Conservation (phyloP, 2,888 invertebrate genomes). For the Drosophila seclusa region DNA sequence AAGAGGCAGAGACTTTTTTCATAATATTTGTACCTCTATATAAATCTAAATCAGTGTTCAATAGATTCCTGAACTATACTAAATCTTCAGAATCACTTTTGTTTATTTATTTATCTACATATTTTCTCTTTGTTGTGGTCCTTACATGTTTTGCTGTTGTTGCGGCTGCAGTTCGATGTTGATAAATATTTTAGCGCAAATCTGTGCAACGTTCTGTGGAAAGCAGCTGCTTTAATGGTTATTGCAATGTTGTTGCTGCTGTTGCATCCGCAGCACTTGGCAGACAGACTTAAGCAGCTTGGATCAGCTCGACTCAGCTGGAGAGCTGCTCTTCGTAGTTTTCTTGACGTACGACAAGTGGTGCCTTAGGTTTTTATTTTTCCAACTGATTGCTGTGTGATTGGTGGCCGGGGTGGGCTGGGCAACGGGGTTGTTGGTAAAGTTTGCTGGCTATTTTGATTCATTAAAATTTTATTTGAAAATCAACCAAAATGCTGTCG, state of each 20-base stretch:
- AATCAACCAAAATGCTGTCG: slow-evolving; percentile 76
- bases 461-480: slow-evolving; percentile 79
- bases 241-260: slow-evolving; percentile 19
- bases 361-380: slow-evolving; percentile 34
- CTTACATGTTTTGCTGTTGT: neutral
- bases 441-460: slow-evolving; percentile 48
- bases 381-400: slow-evolving; percentile 19
- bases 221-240: slow-evolving; percentile 57
- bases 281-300: slow-evolving; percentile 42
- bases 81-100: too few relatives aligned
- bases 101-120: neutral
- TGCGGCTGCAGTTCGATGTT: slow-evolving; percentile 48
- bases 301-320: slow-evolving; percentile 33
- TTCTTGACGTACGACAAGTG: slow-evolving; percentile 41
- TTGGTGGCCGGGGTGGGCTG: neutral
- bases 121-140: neutral
- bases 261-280: slow-evolving; percentile 33
- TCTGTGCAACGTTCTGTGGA: slow-evolving; percentile 33
- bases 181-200: slow-evolving; percentile 71
- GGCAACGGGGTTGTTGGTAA: slow-evolving; percentile 16
- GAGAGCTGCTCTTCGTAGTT: slow-evolving; percentile 42
- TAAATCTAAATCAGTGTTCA: neutral
- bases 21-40: neutral
- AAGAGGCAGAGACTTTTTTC: neutral
- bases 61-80: neutral